These are phyloP conservation scores for Myotis yumanensis DNA, from an alignment of 2,113 vertebrate genomes.

Conservation along the genomic window DNA sequence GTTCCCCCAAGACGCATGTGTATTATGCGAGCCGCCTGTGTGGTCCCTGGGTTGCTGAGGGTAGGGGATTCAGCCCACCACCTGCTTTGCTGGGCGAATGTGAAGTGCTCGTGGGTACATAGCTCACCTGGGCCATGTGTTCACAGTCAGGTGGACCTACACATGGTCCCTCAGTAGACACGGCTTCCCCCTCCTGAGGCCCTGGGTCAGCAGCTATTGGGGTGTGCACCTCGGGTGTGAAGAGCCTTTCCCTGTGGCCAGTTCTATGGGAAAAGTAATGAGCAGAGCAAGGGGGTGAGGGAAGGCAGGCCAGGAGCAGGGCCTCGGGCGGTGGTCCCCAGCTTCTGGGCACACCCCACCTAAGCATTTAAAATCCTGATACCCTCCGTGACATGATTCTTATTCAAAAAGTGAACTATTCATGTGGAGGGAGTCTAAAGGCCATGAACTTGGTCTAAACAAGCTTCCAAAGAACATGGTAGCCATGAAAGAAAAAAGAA, in stretches of 20 bases:
- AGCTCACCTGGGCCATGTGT: fast-evolving
- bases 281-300: fast-evolving
- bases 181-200: fast-evolving
- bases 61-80: fast-evolving
- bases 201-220: not conserved
- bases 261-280: not conserved
- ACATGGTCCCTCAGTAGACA: not conserved
- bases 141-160: too few species aligned
- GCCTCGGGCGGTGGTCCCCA: not conserved
- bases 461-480: too few species aligned
- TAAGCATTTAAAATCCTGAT: too few species aligned
- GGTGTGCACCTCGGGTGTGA: fast-evolving
- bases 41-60: not conserved
- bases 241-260: fast-evolving
- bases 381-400: too few species aligned
- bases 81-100: too few species aligned
- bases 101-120: not conserved
- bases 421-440: too few species aligned
- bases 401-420: too few species aligned
- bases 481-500: too few species aligned
- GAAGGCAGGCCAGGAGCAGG: not conserved
- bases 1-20: too few species aligned
- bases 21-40: too few species aligned
- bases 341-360: too few species aligned
- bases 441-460: too few species aligned